These are phyloP conservation scores for Yponomeuta evonymella DNA, from an alignment of 2,888 invertebrate species.

Conservation along the genomic window DNA sequence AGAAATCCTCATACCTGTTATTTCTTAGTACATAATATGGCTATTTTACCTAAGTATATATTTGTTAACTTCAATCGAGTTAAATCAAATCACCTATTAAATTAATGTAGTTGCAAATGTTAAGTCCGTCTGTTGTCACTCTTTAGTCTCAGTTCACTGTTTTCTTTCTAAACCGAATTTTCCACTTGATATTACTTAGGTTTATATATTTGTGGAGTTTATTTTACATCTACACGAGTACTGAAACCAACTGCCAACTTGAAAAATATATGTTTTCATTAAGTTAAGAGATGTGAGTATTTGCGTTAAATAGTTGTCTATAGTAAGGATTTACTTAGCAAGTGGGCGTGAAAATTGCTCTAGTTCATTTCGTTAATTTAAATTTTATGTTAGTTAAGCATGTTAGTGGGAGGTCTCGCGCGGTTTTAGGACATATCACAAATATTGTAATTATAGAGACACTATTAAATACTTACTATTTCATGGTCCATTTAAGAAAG, in stretches of 20 bases:
- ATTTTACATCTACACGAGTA: slow-evolving; percentile 46
- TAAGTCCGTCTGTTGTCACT: slow-evolving; percentile 35
- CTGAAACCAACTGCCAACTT: slow-evolving; percentile 71
- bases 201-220: slow-evolving; percentile 42
- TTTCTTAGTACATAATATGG: slow-evolving; percentile 24
- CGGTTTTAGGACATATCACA: slow-evolving; percentile 50
- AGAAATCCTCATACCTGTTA: slow-evolving; percentile 51
- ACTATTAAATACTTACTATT: not conserved
- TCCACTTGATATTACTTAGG: slow-evolving; percentile 58
- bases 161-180: slow-evolving; percentile 49
- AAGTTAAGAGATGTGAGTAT: slow-evolving; percentile 38
- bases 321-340: slow-evolving; percentile 33
- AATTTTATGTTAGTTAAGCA: slow-evolving; percentile 51
- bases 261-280: slow-evolving; percentile 30
- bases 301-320: slow-evolving; percentile 9
- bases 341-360: slow-evolving; percentile 61
- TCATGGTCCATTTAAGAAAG: not conserved
- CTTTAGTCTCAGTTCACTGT: slow-evolving; percentile 24
- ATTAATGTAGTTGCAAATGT: slow-evolving; percentile 28
- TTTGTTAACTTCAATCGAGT: not conserved
- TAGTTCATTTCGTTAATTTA: slow-evolving; percentile 71
- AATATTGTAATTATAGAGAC: not conserved
- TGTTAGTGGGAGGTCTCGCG: slow-evolving; percentile 53
- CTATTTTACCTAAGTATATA: not conserved
- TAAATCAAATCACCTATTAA: not conserved